Conservation (phyloP, 2,113 vertebrate species). For the Salvelinus namaycush region DNA sequence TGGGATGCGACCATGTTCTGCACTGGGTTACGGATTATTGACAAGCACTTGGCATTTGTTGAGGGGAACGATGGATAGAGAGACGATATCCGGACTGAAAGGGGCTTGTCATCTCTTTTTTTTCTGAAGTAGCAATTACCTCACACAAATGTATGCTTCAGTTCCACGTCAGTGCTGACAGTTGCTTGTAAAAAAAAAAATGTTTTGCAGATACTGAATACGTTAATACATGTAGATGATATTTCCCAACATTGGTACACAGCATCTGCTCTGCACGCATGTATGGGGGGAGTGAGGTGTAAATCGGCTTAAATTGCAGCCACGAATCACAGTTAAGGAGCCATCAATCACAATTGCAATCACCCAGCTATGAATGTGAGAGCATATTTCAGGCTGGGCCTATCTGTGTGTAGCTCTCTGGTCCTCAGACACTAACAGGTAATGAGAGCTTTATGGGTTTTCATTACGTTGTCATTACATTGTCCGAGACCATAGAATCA, state of each 20-base stretch:
- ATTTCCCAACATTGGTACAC: too few species aligned
- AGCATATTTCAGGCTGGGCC: neutral
- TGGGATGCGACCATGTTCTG: too few species aligned
- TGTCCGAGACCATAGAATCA: constrained; percentile 6
- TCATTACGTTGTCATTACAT: constrained; percentile 27
- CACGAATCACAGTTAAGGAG: neutral
- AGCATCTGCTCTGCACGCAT: neutral
- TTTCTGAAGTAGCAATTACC: too few species aligned
- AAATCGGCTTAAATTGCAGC: neutral
- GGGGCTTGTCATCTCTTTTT: too few species aligned
- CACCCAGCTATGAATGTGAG: too few species aligned
- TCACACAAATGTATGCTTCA: too few species aligned
- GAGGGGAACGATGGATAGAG: neutral
- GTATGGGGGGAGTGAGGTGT: neutral
- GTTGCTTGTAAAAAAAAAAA: too few species aligned
- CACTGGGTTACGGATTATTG: neutral
- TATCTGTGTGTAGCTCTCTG: neutral
- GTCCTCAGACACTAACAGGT: constrained; percentile 16
- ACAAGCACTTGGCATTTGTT: neutral
- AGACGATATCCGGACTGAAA: neutral
- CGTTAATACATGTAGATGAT: too few species aligned
- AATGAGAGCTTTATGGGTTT: constrained; percentile 33
- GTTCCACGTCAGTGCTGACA: neutral
- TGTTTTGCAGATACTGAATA: too few species aligned
- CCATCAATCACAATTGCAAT: constrained; percentile 14